Evolutionary conservation across 2,113 vertebrate species (phyloP).

Genomic region (Tiliqua scincoides): DNA sequence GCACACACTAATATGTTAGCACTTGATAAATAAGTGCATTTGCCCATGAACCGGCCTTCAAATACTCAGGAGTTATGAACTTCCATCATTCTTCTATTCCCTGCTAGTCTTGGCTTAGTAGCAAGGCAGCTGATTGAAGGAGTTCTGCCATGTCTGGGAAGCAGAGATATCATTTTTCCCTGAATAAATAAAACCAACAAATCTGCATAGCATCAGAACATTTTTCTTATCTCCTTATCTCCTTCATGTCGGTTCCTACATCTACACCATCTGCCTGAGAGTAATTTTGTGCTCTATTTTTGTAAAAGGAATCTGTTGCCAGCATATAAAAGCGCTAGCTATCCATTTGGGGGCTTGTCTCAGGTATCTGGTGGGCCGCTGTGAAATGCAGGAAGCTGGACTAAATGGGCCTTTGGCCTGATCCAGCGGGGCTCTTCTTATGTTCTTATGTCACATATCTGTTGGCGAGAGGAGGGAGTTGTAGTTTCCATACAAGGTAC

Average conservation of each 20-base stretch:
- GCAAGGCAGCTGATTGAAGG: not conserved
- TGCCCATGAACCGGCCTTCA: not conserved
- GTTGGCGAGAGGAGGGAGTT: no score
- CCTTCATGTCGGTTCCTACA: not conserved
- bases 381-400: no score
- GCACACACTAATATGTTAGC: not conserved
- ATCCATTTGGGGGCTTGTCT: rapidly evolving
- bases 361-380: not conserved
- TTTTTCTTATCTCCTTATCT: not conserved
- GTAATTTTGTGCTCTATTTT: not conserved
- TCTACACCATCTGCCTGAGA: not conserved
- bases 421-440: no score
- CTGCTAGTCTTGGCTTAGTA: not conserved
- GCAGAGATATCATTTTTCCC: not conserved
- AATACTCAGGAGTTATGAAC: not conserved
- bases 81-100: not conserved
- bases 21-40: not conserved
- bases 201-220: not conserved
- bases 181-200: not conserved
- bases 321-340: not conserved
- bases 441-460: rapidly evolving
- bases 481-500: not conserved
- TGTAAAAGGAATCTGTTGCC: not conserved
- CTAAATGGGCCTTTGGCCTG: no score
- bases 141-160: not conserved